Conservation (phyloP, 2,888 invertebrate species). For the Invenusta paracnida region DNA sequence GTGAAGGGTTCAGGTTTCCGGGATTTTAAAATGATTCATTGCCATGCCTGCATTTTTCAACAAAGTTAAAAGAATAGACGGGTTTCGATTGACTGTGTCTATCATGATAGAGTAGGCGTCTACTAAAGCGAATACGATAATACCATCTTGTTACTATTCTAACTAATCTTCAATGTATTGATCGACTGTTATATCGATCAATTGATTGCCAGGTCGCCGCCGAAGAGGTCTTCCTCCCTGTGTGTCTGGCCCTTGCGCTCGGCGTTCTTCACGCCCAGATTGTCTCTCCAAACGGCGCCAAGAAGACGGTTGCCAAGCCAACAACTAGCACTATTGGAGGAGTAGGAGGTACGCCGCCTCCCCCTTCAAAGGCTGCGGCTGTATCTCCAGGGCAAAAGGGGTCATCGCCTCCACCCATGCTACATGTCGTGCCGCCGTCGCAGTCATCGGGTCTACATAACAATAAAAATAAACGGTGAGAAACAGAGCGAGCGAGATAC, state of each 20-base stretch:
- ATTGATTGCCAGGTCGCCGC: background rate
- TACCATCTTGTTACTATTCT: no score
- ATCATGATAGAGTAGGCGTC: no score
- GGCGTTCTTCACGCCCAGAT: slow-evolving; percentile 34
- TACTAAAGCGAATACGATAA: no score
- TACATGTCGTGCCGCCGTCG: background rate
- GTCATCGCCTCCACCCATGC: background rate
- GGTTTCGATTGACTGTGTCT: no score
- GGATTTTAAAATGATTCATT: no score
- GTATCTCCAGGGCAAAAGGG: background rate
- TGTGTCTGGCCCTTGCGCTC: slow-evolving; percentile 9
- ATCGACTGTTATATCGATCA: no score
- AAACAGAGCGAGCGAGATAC: no score
- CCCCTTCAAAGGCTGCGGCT: background rate
- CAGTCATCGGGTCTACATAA: background rate
- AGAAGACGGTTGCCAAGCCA: background rate
- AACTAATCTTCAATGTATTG: no score
- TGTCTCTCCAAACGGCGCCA: slow-evolving; percentile 7
- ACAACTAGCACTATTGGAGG: background rate
- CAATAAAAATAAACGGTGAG: no score
- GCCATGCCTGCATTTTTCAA: no score
- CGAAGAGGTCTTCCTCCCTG: background rate
- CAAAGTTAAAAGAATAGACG: no score
- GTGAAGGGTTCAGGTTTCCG: no score
- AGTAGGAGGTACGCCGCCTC: background rate